Evolutionary conservation across 2,888 invertebrate genomes (phyloP).

Genomic region (Polylopha cassiicola): DNA sequence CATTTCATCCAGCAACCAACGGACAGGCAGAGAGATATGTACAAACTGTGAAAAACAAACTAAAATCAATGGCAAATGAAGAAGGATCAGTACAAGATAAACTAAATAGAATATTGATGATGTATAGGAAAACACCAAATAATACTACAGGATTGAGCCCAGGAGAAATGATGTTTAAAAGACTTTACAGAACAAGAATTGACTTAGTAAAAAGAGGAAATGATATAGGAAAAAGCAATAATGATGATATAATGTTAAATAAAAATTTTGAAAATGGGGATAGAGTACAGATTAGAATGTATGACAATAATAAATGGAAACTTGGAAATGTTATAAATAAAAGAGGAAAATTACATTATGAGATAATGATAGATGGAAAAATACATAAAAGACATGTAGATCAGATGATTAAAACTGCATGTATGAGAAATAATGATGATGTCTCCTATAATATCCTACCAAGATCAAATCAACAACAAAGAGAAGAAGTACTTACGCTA

Average conservation of each 20-base stretch:
- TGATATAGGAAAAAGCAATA: too few species aligned
- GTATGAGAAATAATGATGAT: too few species aligned
- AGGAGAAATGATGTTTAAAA: constrained; percentile 21
- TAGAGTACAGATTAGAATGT: constrained; percentile 21
- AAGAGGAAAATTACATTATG: too few species aligned
- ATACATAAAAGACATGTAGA: constrained; percentile 11
- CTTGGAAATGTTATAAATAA: too few species aligned
- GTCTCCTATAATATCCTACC: too few species aligned
- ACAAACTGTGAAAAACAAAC: constrained; percentile 19
- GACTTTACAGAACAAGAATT: constrained; percentile 20
- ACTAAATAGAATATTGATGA: constrained; percentile 12
- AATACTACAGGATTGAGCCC: constrained; percentile 18
- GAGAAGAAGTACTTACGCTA: too few species aligned
- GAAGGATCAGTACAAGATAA: constrained; percentile 15
- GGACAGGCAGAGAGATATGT: constrained; percentile 23
- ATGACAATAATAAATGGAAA: too few species aligned
- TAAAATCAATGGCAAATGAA: constrained; percentile 17
- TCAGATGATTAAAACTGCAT: constrained; percentile 3
- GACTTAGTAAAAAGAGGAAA: constrained; percentile 22
- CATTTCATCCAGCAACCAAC: too few species aligned
- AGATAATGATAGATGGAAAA: too few species aligned
- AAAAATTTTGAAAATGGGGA: too few species aligned
- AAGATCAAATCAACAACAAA: too few species aligned
- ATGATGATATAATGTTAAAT: background rate
- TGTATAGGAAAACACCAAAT: constrained; percentile 18